A percentile compares a stretch with the other conserved stretches of the same genome.
Conservation (phyloP, 53 echinoderm and acorn worm species). For the Pentamera pediparva region DNA sequence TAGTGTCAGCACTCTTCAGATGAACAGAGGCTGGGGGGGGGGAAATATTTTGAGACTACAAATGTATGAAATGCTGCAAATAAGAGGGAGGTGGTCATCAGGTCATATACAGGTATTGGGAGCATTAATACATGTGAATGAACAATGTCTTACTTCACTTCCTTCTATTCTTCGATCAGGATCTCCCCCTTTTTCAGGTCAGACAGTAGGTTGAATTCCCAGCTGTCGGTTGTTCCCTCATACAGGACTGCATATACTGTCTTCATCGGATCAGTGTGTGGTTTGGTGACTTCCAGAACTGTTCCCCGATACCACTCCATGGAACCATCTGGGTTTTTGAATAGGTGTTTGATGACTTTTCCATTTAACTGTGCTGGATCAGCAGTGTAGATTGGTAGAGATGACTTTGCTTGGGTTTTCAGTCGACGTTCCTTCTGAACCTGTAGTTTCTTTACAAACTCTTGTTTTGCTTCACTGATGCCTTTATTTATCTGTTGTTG, state of each 20-base stretch:
- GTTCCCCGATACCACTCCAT: background rate
- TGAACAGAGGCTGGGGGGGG: no score
- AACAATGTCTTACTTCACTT: background rate
- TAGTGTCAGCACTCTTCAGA: no score
- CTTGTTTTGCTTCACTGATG: background rate
- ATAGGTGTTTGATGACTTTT: background rate
- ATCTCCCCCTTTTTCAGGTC: background rate
- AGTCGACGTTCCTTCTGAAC: constrained; percentile 9
- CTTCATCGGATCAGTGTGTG: background rate
- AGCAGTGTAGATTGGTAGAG: background rate
- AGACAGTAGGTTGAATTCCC: background rate
- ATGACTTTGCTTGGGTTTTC: background rate
- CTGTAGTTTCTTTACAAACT: background rate
- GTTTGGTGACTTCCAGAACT: background rate
- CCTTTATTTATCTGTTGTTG: background rate
- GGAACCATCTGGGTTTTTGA: background rate
- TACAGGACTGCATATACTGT: background rate
- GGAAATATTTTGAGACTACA: no score
- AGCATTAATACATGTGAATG: background rate
- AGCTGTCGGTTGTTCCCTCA: background rate
- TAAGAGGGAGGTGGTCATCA: no score
- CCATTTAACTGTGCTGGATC: background rate
- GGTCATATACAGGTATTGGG: no score
- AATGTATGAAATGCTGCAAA: no score
- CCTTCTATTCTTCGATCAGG: background rate